These are phyloP conservation scores for Gymnoscelis rufifasciata DNA, from an alignment of 2,888 invertebrate species.

Conservation along the genomic window DNA sequence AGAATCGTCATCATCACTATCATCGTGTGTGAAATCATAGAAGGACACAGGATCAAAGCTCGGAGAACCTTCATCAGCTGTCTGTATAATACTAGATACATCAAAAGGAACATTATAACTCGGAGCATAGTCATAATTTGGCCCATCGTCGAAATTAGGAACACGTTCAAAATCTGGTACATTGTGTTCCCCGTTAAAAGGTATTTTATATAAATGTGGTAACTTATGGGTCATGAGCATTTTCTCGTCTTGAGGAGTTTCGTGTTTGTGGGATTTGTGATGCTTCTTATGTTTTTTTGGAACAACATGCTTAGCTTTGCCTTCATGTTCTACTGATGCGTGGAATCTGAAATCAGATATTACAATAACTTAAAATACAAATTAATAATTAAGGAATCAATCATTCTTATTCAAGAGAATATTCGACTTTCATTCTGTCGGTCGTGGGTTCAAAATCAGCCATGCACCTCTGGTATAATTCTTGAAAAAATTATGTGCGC, in stretches of 20 bases:
- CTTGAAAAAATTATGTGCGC: too few species aligned
- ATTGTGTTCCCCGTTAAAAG: neutral
- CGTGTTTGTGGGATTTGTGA: conserved; percentile 22
- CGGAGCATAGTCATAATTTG: neutral
- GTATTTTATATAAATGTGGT: neutral
- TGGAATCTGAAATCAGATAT: conserved; percentile 38
- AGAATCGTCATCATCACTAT: neutral
- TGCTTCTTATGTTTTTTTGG: conserved; percentile 21
- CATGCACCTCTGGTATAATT: too few species aligned
- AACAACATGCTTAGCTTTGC: conserved; percentile 33
- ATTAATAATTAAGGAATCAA: too few species aligned
- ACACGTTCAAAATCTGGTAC: conserved; percentile 2
- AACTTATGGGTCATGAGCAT: neutral
- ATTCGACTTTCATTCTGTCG: too few species aligned
- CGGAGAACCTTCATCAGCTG: neutral
- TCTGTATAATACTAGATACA: neutral
- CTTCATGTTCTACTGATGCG: conserved; percentile 41
- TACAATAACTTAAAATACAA: too few species aligned
- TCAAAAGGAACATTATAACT: neutral
- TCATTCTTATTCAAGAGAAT: too few species aligned
- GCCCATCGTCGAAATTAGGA: neutral
- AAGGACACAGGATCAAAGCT: conserved; percentile 2
- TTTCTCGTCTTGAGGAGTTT: neutral
- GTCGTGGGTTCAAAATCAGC: too few species aligned
- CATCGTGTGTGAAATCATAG: neutral